A percentile compares a stretch with the other conserved stretches of the same genome.
phyloP scores from a whole-genome alignment of 2,797 vertebrate species.

The Tauraco hartlaubi region DNA sequence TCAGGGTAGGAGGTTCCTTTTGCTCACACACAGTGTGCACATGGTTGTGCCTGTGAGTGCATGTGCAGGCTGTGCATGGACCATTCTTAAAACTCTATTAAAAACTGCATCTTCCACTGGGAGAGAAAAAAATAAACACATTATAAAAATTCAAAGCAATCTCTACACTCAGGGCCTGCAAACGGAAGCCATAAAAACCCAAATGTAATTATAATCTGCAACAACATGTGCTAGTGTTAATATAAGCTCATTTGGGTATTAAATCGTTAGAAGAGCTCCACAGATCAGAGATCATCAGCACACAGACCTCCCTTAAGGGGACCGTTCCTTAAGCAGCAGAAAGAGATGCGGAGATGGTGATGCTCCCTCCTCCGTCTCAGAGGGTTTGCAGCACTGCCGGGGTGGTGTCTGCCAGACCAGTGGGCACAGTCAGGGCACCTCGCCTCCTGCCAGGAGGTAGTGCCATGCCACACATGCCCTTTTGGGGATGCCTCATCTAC shows the following conservation, averaged over 20 bases:
- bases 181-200: not conserved
- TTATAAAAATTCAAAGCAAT: not conserved
- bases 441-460: not conserved
- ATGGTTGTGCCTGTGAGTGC: not conserved
- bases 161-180: not conserved
- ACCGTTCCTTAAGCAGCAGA: not conserved
- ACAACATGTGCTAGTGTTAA: not conserved
- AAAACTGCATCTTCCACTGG: not conserved
- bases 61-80: not conserved
- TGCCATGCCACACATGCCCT: accelerated
- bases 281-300: not conserved
- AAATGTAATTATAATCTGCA: not conserved
- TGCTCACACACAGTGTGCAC: not conserved
- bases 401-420: not conserved
- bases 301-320: not conserved
- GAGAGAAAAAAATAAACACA: not conserved
- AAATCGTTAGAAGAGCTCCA: not conserved
- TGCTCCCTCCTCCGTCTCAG: not conserved
- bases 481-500: not conserved
- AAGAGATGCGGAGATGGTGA: accelerated
- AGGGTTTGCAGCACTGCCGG: not conserved
- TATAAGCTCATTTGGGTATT: not conserved
- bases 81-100: not conserved
- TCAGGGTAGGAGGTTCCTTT: not conserved
- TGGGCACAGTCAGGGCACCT: not conserved